Evolutionary conservation across 2,888 invertebrate genomes (phyloP).

Genomic region (Strigamia transsilvanica): DNA sequence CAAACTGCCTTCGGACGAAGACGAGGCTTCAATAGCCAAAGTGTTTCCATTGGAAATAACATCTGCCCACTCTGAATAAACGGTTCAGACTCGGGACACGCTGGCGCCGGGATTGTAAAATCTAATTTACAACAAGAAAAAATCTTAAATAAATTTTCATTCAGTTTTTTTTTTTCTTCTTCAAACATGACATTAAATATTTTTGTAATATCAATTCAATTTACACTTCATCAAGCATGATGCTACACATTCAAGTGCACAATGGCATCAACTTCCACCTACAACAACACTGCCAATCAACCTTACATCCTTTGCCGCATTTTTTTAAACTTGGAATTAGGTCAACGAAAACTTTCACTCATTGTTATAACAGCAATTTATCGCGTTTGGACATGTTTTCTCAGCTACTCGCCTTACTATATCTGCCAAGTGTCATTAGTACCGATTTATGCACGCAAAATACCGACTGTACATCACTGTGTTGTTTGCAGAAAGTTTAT

Average conservation of each 20-base stretch:
- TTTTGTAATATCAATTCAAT: too few species aligned
- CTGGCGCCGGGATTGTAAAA: not conserved
- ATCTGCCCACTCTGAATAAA: not conserved
- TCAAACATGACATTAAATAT: too few species aligned
- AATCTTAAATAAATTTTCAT: not conserved
- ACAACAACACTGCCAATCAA: not conserved
- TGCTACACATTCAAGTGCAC: not conserved
- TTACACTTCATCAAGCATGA: not conserved
- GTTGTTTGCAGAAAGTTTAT: constrained; percentile 13
- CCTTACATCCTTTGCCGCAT: not conserved
- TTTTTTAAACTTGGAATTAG: not conserved
- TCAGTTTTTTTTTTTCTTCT: too few species aligned
- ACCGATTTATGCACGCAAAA: not conserved
- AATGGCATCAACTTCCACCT: not conserved
- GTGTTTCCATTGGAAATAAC: not conserved
- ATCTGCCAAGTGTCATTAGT: not conserved
- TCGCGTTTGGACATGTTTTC: not conserved
- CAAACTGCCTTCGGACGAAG: not conserved
- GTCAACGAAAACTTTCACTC: not conserved
- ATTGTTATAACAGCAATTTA: not conserved
- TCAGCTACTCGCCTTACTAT: not conserved
- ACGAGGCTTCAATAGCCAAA: not conserved
- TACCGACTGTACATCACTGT: not conserved
- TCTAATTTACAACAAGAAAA: not conserved
- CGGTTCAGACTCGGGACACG: too few species aligned